These are phyloP conservation scores for Zaprionus tsacasi DNA, from an alignment of 1,140 invertebrate genomes.

Conservation along the genomic window DNA sequence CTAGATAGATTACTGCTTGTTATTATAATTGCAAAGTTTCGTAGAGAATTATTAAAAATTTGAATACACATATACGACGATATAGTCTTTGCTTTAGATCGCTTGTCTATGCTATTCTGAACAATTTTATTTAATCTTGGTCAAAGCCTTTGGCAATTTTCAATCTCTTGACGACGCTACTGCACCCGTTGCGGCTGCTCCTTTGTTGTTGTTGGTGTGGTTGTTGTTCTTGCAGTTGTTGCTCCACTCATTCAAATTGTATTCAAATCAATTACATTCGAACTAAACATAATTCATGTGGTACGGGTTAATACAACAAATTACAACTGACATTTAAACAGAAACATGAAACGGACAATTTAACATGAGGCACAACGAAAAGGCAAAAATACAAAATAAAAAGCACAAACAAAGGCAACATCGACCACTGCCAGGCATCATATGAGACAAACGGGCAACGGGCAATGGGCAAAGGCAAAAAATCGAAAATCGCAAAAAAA, in stretches of 20 bases:
- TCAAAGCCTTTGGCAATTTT: slow-evolving; percentile 74
- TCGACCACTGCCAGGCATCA: slow-evolving; percentile 56
- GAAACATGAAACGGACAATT: slow-evolving; percentile 82
- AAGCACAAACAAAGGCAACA: slow-evolving; percentile 53
- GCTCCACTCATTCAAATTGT: slow-evolving; percentile 76
- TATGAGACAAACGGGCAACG: slow-evolving; percentile 52
- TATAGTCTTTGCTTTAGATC: not conserved
- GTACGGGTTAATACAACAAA: slow-evolving; percentile 82
- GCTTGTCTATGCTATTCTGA: slow-evolving; percentile 24
- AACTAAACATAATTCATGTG: slow-evolving; percentile 82
- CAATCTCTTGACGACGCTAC: slow-evolving; percentile 65
- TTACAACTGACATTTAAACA: slow-evolving; percentile 82
- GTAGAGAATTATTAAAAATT: not conserved
- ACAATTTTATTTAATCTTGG: slow-evolving; percentile 75
- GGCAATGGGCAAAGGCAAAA: slow-evolving; percentile 33
- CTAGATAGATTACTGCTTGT: not conserved
- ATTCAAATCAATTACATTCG: slow-evolving; percentile 83
- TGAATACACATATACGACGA: not conserved
- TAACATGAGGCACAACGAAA: slow-evolving; percentile 68
- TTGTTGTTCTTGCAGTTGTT: slow-evolving; percentile 56
- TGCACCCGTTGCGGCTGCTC: slow-evolving; percentile 64
- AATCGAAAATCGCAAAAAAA: slow-evolving; percentile 9
- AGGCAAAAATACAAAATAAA: slow-evolving; percentile 36
- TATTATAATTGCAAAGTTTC: not conserved
- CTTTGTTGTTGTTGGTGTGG: slow-evolving; percentile 45